phyloP scores from a whole-genome alignment of 1,140 invertebrate genomes.

The Cardiocondyla obscurior region DNA sequence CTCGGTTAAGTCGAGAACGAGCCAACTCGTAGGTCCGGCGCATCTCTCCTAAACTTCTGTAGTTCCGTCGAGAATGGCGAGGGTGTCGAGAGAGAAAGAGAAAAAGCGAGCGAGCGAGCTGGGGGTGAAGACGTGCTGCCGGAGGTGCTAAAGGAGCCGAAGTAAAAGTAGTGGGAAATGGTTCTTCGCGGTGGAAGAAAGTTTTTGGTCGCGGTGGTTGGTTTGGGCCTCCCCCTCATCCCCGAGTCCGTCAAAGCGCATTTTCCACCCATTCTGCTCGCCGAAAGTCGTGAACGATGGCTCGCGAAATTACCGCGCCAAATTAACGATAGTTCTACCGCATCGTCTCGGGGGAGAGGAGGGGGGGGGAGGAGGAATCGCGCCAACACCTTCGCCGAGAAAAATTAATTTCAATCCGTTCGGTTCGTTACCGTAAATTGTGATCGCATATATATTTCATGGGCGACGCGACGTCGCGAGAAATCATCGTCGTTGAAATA shows the following conservation, averaged over 20 bases:
- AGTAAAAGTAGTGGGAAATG: slow-evolving; percentile 52
- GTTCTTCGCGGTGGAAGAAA: slow-evolving; percentile 36
- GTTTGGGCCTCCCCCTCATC: not conserved
- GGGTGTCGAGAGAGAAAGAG: not conserved
- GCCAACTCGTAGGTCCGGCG: slow-evolving; percentile 43
- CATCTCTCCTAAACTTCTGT: slow-evolving; percentile 49
- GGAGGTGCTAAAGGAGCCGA: slow-evolving; percentile 11
- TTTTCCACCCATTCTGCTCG: not conserved
- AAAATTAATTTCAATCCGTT: not conserved
- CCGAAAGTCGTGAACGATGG: not conserved
- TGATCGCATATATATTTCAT: not conserved
- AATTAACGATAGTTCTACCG: not conserved
- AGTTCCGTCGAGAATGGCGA: slow-evolving; percentile 37
- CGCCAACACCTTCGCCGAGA: not conserved
- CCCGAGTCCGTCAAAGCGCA: slow-evolving; percentile 23
- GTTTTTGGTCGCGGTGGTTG: slow-evolving; percentile 46
- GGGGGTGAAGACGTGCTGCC: slow-evolving; percentile 25
- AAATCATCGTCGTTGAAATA: not conserved
- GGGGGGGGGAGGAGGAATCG: no score
- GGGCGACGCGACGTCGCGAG: not conserved
- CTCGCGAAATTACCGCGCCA: not conserved
- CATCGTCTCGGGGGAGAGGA: no score
- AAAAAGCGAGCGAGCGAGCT: not conserved
- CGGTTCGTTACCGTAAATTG: not conserved
- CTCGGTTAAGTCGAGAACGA: slow-evolving; percentile 57